These are phyloP conservation scores for Drosophila azteca DNA, from an alignment of 1,140 invertebrate species.

Conservation along the genomic window DNA sequence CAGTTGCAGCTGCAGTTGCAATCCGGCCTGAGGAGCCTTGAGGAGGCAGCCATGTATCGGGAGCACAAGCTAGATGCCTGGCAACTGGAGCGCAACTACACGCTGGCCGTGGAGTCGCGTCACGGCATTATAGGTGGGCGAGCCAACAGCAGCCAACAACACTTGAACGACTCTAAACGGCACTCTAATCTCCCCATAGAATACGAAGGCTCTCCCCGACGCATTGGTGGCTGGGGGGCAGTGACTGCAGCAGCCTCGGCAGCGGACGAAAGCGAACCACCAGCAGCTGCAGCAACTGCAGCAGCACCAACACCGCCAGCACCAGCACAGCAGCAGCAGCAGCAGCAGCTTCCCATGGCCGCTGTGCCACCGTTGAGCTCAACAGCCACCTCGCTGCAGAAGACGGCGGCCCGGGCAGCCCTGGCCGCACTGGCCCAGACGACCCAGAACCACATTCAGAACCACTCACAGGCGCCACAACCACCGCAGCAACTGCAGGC, in stretches of 20 bases:
- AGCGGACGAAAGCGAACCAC: conserved; percentile 70
- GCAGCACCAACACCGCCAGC: conserved; percentile 19
- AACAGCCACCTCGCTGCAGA: conserved; percentile 55
- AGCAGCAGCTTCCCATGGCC: conserved; percentile 85
- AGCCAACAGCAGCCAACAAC: background rate
- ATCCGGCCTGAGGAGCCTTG: conserved; percentile 5
- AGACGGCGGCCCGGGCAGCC: conserved; percentile 58
- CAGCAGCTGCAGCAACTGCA: conserved; percentile 34
- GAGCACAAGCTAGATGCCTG: conserved; percentile 66
- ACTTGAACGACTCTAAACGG: background rate
- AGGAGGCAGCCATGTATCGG: conserved; percentile 50
- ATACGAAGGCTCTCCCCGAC: conserved; percentile 94
- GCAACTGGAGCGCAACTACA: conserved; percentile 77
- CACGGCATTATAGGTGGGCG: conserved; percentile 77
- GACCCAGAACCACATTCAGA: conserved; percentile 42
- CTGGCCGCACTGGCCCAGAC: conserved; percentile 52
- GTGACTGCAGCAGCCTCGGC: conserved; percentile 20
- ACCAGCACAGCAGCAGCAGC: conserved; percentile 28
- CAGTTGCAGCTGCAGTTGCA: conserved; percentile 23
- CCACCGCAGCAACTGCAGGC: conserved; percentile 57
- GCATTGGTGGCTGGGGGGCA: conserved; percentile 87
- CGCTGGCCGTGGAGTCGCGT: conserved; percentile 72
- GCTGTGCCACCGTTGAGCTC: conserved; percentile 40
- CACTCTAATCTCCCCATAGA: conserved; percentile 84
- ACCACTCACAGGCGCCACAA: conserved; percentile 38